Conservation (phyloP, 2,113 vertebrate genomes). For the Synodontis membranacea region DNA sequence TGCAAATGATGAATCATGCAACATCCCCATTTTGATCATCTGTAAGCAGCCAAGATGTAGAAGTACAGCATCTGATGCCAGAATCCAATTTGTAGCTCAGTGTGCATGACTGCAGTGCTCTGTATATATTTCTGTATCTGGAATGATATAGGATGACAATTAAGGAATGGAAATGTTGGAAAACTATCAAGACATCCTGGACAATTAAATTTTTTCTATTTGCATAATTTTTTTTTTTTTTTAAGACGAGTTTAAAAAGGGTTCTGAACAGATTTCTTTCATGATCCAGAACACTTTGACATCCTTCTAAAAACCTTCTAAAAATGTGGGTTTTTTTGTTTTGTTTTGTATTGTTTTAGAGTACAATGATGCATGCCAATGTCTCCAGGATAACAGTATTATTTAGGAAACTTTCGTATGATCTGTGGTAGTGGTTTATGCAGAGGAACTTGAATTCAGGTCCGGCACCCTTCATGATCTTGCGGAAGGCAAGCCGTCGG, state of each 20-base stretch:
- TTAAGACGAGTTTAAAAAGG: neutral
- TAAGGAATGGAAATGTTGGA: neutral
- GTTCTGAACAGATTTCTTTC: neutral
- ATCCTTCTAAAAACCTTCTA: too few species aligned
- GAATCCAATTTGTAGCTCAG: slow-evolving; percentile 13
- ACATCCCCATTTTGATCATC: slow-evolving; percentile 31
- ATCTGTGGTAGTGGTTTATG: neutral
- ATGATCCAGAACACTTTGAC: neutral
- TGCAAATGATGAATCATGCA: slow-evolving; percentile 36
- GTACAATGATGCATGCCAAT: neutral
- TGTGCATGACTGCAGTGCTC: slow-evolving; percentile 17
- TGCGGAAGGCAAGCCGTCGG: neutral
- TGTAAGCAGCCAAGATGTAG: slow-evolving; percentile 6
- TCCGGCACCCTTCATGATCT: neutral
- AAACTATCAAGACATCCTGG: neutral
- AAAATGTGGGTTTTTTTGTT: too few species aligned
- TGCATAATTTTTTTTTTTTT: neutral
- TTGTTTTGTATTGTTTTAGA: too few species aligned
- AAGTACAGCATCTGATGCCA: neutral
- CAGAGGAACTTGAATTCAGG: neutral
- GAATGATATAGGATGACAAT: slow-evolving; percentile 13
- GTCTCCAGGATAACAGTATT: slow-evolving; percentile 1
- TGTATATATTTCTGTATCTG: neutral
- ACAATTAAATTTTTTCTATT: neutral
- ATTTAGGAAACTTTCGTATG: neutral